Percentiles rank a stretch among this genome's conserved stretches.
Conservation (phyloP, 2,113 vertebrate species). For the Gila orcuttii region DNA sequence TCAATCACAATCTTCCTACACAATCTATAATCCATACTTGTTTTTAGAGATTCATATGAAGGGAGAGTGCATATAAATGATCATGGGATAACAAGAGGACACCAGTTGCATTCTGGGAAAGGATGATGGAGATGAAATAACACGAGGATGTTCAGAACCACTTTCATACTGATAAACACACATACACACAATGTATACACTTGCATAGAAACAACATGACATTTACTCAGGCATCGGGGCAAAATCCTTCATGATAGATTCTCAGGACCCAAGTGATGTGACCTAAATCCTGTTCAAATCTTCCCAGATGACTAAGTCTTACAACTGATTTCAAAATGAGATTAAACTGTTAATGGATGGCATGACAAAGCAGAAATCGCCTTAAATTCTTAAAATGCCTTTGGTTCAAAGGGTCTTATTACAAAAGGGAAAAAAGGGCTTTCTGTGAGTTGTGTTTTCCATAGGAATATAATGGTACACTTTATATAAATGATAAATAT, state of each 20-base stretch:
- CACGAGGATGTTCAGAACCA: neutral
- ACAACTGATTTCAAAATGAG: slow-evolving; percentile 8
- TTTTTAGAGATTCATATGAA: neutral
- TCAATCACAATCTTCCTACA: neutral
- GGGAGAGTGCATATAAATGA: neutral
- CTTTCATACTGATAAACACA: neutral
- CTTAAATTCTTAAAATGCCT: slow-evolving; percentile 32
- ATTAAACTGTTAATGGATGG: slow-evolving; percentile 10
- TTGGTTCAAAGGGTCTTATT: neutral
- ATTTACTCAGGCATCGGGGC: slow-evolving; percentile 3
- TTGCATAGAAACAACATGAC: neutral
- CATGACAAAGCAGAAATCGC: slow-evolving; percentile 29
- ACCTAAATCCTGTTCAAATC: slow-evolving; percentile 41
- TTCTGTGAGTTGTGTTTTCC: neutral
- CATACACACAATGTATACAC: slow-evolving; percentile 12
- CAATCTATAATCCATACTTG: neutral
- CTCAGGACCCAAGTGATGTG: slow-evolving; percentile 1
- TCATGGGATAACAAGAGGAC: neutral
- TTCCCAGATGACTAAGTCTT: slow-evolving; percentile 23
- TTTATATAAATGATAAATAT: neutral
- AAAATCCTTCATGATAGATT: slow-evolving; percentile 17
- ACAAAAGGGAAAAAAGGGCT: neutral
- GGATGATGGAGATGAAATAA: neutral
- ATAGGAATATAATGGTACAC: neutral
- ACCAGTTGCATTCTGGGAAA: slow-evolving; percentile 1